A percentile compares a stretch with the other conserved stretches of the same genome.
Evolutionary conservation across 2,113 vertebrate genomes (phyloP).

Genomic region (Oophaga pumilio): DNA sequence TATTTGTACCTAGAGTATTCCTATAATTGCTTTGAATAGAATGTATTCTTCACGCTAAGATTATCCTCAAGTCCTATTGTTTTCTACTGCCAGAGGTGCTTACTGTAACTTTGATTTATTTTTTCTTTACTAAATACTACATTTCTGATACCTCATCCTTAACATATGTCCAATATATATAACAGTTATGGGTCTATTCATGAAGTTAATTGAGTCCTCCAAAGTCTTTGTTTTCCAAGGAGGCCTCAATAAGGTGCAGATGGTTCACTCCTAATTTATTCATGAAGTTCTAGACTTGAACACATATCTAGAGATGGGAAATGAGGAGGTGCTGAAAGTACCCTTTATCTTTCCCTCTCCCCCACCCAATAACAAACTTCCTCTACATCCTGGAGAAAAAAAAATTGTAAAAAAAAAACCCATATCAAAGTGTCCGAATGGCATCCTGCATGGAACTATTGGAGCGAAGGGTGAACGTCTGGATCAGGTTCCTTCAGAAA

Average conservation of each 20-base stretch:
- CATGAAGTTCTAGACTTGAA: constrained; percentile 3
- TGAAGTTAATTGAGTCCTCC: background rate
- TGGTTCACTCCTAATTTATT: constrained; percentile 4
- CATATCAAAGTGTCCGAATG: constrained; percentile 30
- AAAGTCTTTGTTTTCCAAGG: background rate
- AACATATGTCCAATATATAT: background rate
- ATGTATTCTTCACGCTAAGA: too few species aligned
- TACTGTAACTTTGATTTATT: background rate
- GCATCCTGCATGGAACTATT: constrained; percentile 32
- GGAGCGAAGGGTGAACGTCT: constrained; percentile 11
- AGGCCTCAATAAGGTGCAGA: background rate
- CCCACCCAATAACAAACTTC: constrained; percentile 23
- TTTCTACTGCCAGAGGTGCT: too few species aligned
- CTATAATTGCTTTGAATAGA: too few species aligned
- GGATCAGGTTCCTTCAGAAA: constrained; percentile 48
- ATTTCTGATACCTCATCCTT: too few species aligned
- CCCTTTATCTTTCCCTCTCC: constrained; percentile 18
- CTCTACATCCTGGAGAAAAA: constrained; percentile 46
- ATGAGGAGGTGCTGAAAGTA: constrained; percentile 54
- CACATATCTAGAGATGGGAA: constrained; percentile 21
- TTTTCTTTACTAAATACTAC: too few species aligned
- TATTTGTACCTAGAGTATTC: too few species aligned
- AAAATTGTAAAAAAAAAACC: background rate
- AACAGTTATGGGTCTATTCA: background rate
- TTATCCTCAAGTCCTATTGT: too few species aligned